Conservation (phyloP, 2,888 invertebrate genomes). For the Dicyrtoma fusca region DNA sequence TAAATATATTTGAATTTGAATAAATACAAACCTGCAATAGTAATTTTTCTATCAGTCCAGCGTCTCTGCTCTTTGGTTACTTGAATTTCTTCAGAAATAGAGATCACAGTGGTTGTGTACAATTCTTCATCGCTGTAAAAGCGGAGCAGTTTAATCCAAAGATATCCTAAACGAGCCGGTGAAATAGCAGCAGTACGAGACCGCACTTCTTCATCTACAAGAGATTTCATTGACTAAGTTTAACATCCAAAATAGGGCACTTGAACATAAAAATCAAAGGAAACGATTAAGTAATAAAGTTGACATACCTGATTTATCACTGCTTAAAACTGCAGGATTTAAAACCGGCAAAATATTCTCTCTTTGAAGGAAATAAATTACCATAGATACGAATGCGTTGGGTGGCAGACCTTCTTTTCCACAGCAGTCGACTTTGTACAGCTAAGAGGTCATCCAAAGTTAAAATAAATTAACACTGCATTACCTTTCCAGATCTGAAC, state of each 20-base stretch:
- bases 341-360: conserved; percentile 61
- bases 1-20: too few relatives aligned
- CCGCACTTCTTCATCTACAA: conserved; percentile 56
- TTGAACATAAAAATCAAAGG: conserved; percentile 55
- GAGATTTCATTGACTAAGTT: too few relatives aligned
- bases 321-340: conserved; percentile 59
- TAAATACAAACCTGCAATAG: conserved; percentile 16
- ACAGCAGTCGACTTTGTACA: conserved; percentile 61
- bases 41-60: not conserved
- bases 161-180: conserved; percentile 49
- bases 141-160: conserved; percentile 10
- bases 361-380: conserved; percentile 63
- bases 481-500: too few relatives aligned
- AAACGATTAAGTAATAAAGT: conserved; percentile 23
- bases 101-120: not conserved
- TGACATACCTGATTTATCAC: conserved; percentile 37
- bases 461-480: too few relatives aligned
- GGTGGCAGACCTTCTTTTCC: conserved; percentile 62
- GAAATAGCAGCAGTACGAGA: conserved; percentile 59
- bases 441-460: too few relatives aligned
- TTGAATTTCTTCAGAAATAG: not conserved
- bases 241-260: too few relatives aligned
- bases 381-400: conserved; percentile 62
- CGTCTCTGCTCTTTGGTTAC: not conserved
- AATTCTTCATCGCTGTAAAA: conserved; percentile 1